Conservation (phyloP, 2,113 vertebrate genomes). For the Bubalus kerabau region DNA sequence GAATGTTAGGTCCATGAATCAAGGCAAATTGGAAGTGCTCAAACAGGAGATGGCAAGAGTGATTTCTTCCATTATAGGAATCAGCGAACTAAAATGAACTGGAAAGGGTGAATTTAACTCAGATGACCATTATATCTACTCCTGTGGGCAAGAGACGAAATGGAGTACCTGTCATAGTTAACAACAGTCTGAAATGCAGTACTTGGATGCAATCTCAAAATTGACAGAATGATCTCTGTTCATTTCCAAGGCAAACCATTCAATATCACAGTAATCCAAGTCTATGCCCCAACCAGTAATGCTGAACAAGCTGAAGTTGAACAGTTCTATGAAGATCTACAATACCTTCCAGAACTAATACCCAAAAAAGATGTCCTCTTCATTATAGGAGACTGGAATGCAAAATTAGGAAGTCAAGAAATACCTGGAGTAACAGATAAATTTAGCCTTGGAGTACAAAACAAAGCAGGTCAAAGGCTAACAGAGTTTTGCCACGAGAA, state of each 20-base stretch:
- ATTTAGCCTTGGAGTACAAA: background rate
- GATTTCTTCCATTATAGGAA: background rate
- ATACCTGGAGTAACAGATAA: background rate
- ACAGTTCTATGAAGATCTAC: background rate
- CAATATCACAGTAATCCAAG: background rate
- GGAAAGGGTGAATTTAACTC: background rate
- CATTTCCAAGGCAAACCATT: background rate
- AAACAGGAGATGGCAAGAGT: background rate
- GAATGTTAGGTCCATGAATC: background rate
- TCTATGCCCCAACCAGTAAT: background rate
- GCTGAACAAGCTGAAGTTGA: background rate
- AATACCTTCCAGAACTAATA: background rate
- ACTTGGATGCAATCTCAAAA: background rate
- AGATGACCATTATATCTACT: background rate
- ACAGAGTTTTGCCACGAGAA: background rate
- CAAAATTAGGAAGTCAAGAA: background rate
- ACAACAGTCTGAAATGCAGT: background rate
- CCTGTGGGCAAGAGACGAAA: background rate
- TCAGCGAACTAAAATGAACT: background rate
- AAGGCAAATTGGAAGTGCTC: background rate
- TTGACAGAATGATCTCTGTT: background rate
- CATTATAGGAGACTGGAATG: background rate
- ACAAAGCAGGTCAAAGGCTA: background rate
- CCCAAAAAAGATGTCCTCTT: background rate
- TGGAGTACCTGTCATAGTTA: background rate